Percentiles rank a stretch among this genome's conserved stretches.
Conservation (phyloP, 35 echinoderm and acorn worm species). For the Patiria miniata region DNA sequence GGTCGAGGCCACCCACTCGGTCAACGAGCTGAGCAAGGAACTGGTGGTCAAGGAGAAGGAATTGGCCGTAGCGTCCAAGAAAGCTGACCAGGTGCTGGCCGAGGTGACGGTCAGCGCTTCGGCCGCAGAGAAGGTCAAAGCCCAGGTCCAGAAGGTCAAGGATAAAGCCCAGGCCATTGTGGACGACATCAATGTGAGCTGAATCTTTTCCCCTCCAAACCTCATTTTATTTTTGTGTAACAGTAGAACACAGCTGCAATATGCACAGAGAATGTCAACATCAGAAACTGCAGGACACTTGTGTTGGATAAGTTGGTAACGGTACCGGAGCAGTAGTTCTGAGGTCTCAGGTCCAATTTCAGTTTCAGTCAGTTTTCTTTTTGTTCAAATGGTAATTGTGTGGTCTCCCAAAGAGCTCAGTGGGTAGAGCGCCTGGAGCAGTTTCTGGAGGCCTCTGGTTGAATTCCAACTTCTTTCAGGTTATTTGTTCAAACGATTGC, state of each 20-base stretch:
- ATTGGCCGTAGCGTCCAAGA: slow-evolving; percentile 90
- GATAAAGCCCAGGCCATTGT: slow-evolving; percentile 99
- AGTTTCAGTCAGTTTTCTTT: too few relatives aligned
- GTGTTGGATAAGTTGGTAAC: too few relatives aligned
- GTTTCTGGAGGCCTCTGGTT: too few relatives aligned
- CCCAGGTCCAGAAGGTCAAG: slow-evolving; percentile 99
- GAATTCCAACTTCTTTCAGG: too few relatives aligned
- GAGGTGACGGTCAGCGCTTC: slow-evolving; percentile 97
- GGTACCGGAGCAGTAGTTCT: too few relatives aligned
- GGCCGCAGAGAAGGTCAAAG: slow-evolving; percentile 98
- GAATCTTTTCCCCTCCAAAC: not conserved
- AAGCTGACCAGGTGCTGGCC: slow-evolving; percentile 88
- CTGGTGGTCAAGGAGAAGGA: slow-evolving; percentile 98
- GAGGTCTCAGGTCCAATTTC: too few relatives aligned
- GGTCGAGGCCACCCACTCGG: slow-evolving; percentile 85
- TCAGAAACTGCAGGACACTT: too few relatives aligned
- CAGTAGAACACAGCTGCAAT: not conserved
- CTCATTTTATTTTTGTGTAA: not conserved
- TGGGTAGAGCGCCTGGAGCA: too few relatives aligned
- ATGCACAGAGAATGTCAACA: too few relatives aligned
- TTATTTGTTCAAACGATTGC: too few relatives aligned
- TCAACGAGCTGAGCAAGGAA: slow-evolving; percentile 98
- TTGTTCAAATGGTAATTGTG: too few relatives aligned
- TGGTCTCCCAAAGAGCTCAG: too few relatives aligned
- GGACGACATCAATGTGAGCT: slow-evolving; percentile 95